Base-by-base conservation (phyloP, 2,888 invertebrate genomes). In the Slavum lentiscoides region DNA sequence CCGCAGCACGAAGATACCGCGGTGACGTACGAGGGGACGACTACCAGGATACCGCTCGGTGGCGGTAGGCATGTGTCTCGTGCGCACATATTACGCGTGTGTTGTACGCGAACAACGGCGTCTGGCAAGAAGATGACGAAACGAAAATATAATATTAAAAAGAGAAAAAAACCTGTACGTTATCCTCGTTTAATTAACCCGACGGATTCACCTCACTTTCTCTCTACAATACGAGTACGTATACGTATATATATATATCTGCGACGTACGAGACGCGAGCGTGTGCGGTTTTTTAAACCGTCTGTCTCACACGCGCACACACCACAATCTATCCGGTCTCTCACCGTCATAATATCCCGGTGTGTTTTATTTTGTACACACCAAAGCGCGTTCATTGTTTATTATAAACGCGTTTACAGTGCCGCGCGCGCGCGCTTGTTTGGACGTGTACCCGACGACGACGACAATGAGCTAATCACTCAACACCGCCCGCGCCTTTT, bases 171-270 rank as follows among this genome's bases (percentile, higher is more conserved):
- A 30, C 1, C 30, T 30, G 4, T 30, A 30, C 30, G 30, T 30
- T 43, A 15, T 70, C 70, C 55, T 77, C 62, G 1, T 77, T 70
- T 70, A 77, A 77, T 77, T 77, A 77, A 77, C 77, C 77, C 69
- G 77, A 37, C 69, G 61, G 61, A 53, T 68, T 76, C 76, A 76
- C 69, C 76, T 69, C 30, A 59, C 19, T 43, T 4, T 30, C 30
- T 30, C 30, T 30, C 30, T 30, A 30, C 4, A 30, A 30, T n/a
- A 30, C 4, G 4, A 30, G 4, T 30, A 30, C 4, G n/a, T 30
- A 30, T 30, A 30, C 30, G 30, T n/a, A n/a, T n/a, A n/a, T n/a
- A n/a, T n/a, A 1, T 13, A 9, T 73, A 39, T 43, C 7, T 43
- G 43, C 43, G 11, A 43, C 21, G 55, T 39, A 21, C 58, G 59